Evolutionary conservation across 1,140 invertebrate species (phyloP), one percentile per base, ranked within the genome.

Genomic region (Heliconius eleuchia): DNA sequence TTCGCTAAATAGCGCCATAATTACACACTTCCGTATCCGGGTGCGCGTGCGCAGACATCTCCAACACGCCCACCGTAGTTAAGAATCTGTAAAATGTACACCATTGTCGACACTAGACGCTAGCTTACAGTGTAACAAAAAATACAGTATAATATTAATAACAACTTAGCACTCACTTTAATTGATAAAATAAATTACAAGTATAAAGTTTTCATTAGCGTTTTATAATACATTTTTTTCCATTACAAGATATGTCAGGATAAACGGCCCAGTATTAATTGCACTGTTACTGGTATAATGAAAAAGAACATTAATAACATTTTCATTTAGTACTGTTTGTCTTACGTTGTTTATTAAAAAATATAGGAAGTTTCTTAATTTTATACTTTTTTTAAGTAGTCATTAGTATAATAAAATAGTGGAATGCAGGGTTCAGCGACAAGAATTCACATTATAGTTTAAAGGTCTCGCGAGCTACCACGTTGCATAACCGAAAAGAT

Each of bases 1-100:
- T 91, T 94, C 91, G 92, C 90, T 80, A 93, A 92, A 93, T 92
- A 89, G 90, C 85, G 77, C 73, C 87, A 83, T 94, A 94, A 94
- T 94, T 92, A 94, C 87, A 84, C 71, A 88, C 85, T 92, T 94
- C 92, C 92, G 92, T 83, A 87, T 92, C 92, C 92, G 91, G 88
- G 72, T 78, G 88, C 92, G 91, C 91, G 92, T 92, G 92, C 91
- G 89, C 91, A 87, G 85, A 84, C 88, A 88, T 88, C 85, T 80
- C 75, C 84, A 81, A 80, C 83, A 86, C 92, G 89, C 92, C 92
- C 88, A 91, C 87, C 71, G 76, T 73, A 84, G 81, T 84, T 83
- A 76, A 80, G 84, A 82, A 81, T 86, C 83, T 80, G 81, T 85
- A 89, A 88, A 90, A 92, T 84, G 82, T 85, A 90, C 86, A 89